Conservation (phyloP, 2,797 vertebrate genomes). For the Thalassophryne amazonica region DNA sequence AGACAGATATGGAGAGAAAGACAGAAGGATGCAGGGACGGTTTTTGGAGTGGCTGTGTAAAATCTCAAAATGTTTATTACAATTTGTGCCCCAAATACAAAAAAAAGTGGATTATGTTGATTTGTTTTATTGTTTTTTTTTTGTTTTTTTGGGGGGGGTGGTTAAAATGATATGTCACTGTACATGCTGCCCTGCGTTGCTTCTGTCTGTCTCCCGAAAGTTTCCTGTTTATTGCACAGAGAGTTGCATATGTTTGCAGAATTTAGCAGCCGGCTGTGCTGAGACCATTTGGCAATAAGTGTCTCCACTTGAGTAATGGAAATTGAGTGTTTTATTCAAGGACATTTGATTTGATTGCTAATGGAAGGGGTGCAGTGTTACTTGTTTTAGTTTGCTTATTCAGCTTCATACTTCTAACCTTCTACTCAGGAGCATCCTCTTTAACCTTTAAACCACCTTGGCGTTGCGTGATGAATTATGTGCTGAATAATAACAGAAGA, state of each 20-base stretch:
- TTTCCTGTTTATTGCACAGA: slow-evolving; percentile 33
- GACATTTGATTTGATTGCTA: slow-evolving; percentile 42
- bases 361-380: slow-evolving; percentile 23
- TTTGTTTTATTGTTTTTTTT: too few relatives aligned
- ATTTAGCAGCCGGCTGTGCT: slow-evolving; percentile 27
- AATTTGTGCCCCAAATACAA: not conserved
- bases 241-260: slow-evolving; percentile 32
- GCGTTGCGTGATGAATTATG: slow-evolving; percentile 50
- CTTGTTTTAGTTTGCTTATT: slow-evolving; percentile 34
- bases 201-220: slow-evolving; percentile 61
- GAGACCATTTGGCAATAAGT: slow-evolving; percentile 26
- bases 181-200: slow-evolving; percentile 4
- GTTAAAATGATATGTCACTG: too few relatives aligned
- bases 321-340: slow-evolving; percentile 51
- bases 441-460: slow-evolving; percentile 58
- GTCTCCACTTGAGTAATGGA: slow-evolving; percentile 32
- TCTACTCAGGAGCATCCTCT: slow-evolving; percentile 30
- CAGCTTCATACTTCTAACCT: slow-evolving; percentile 2
- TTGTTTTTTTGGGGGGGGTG: not conserved
- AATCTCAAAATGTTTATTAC: too few relatives aligned
- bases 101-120: too few relatives aligned
- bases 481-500: slow-evolving; percentile 33
- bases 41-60: not conserved
- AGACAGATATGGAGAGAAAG: slow-evolving; percentile 50
- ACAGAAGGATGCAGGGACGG: slow-evolving; percentile 40